Base-by-base conservation (phyloP, 2,113 vertebrate genomes). In the Neotoma lepida region DNA sequence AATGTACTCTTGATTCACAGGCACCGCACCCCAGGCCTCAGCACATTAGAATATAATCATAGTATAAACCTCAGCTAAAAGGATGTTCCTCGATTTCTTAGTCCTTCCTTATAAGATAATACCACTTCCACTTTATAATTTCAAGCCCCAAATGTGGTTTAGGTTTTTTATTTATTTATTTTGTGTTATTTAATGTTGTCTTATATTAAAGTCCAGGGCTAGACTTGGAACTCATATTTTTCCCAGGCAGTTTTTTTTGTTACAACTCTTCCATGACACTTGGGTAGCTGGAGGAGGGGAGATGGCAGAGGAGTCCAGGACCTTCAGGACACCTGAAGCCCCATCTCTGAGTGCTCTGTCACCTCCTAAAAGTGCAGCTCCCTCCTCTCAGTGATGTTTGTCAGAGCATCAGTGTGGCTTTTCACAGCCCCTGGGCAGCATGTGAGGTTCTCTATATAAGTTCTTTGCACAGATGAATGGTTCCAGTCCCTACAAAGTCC, bases 191-290 rank as follows among this genome's bases (percentile, higher is more conserved):
- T n/a, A 56, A 46, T 35, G 61, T 66, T 87, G 54, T 66, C 91
- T 49, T 91, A 81, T 77, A 9, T 4, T 82, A 58, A 78, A 84
- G 26, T 68, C n/a, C 33, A 61, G 18, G 15, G 39, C 30, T 73
- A 76, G 77, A 13, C 46, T 89, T 84, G 74, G 77, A 91, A 95
- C 15, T 77, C 74, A 51, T 35, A 7, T 30, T 61, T 91, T 84
- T 64, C 68, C 63, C 58, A 30, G 17, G 7, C 2, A 41, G 3
- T 82, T 82, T 44, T 28, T 44, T 24, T 77, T 51, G 8, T 51
- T 51, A 2, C 13, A 12, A 46, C 49, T 92, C 77, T 41, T 61
- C 70, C 33, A 9, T 28, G 51, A 39, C 56, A 3, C 73, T 49
- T 26, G 66, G 41, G 26, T 54, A 51, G 6, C 88, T 71, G 54